Percentiles rank a stretch among this genome's conserved stretches.
Conservation (phyloP, 2,797 vertebrate species). For the Falco biarmicus region DNA sequence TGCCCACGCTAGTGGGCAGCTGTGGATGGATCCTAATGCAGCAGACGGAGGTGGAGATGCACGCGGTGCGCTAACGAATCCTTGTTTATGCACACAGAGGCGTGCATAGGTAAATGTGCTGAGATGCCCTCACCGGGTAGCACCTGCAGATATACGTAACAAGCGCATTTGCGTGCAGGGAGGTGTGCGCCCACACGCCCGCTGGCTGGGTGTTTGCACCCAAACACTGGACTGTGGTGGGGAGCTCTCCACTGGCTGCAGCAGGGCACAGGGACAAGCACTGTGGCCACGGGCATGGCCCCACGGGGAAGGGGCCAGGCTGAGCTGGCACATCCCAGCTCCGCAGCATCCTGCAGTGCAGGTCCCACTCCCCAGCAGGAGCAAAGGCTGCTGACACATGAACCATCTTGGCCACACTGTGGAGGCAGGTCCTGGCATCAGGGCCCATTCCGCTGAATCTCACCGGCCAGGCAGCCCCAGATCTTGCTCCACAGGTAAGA, state of each 20-base stretch:
- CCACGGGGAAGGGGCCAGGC: not conserved
- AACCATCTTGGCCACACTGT: not conserved
- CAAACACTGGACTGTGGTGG: fast-evolving
- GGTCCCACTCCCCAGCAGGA: not conserved
- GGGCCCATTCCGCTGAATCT: fast-evolving
- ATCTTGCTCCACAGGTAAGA: not conserved
- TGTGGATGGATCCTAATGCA: fast-evolving
- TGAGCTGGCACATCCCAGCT: not conserved
- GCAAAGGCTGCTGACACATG: not conserved
- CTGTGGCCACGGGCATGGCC: not conserved
- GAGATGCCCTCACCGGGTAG: not conserved
- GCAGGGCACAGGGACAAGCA: not conserved
- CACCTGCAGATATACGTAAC: not conserved
- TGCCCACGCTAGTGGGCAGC: fast-evolving
- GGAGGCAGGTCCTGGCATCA: not conserved
- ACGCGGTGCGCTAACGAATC: fast-evolving
- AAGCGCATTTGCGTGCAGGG: fast-evolving
- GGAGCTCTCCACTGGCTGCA: not conserved
- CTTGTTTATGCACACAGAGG: fast-evolving
- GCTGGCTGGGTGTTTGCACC: not conserved
- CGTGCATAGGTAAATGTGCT: not conserved
- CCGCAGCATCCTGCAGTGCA: fast-evolving
- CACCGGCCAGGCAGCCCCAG: not conserved
- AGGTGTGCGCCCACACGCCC: not conserved
- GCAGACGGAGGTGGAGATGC: not conserved